A percentile compares a stretch with the other conserved stretches of the same genome.
These are phyloP conservation scores for Arbacia lixula DNA, from an alignment of 53 echinoderm and acorn worm species.

Conservation along the genomic window DNA sequence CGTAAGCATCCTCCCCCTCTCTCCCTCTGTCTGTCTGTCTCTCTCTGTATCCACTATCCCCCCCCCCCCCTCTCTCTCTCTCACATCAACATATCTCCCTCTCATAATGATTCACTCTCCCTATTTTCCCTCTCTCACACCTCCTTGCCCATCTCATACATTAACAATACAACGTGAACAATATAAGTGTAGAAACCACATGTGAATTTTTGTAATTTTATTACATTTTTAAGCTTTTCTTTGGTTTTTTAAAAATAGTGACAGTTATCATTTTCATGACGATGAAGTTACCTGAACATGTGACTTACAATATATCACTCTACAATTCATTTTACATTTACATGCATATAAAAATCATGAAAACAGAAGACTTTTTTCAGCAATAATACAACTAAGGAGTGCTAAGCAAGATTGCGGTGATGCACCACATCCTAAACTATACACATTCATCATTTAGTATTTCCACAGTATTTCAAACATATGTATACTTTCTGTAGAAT, in stretches of 20 bases:
- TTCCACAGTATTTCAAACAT: too few relatives aligned
- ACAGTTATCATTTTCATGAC: constrained; percentile 45
- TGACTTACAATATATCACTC: constrained; percentile 7
- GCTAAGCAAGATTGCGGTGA: too few relatives aligned
- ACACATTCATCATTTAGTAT: too few relatives aligned
- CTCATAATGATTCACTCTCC: not conserved
- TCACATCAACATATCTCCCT: too few relatives aligned
- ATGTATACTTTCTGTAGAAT: too few relatives aligned
- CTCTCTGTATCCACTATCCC: not conserved
- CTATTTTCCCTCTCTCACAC: not conserved
- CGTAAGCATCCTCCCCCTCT: not conserved
- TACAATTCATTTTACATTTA: constrained; percentile 43
- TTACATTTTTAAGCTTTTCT: constrained; percentile 10
- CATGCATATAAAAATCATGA: constrained; percentile 51
- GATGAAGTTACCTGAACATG: constrained; percentile 11
- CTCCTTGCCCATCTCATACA: not conserved
- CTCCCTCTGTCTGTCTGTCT: not conserved
- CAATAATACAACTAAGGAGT: too few relatives aligned
- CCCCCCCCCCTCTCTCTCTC: not conserved
- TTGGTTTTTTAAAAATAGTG: constrained; percentile 54
- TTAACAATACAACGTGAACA: not conserved
- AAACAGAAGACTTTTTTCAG: too few relatives aligned
- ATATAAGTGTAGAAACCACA: not conserved
- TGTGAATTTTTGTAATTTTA: constrained; percentile 13
- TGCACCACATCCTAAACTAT: too few relatives aligned